Evolutionary conservation across 2,888 invertebrate species (phyloP), one percentile per base, ranked within the genome.

Genomic region (Xylota sylvarum): DNA sequence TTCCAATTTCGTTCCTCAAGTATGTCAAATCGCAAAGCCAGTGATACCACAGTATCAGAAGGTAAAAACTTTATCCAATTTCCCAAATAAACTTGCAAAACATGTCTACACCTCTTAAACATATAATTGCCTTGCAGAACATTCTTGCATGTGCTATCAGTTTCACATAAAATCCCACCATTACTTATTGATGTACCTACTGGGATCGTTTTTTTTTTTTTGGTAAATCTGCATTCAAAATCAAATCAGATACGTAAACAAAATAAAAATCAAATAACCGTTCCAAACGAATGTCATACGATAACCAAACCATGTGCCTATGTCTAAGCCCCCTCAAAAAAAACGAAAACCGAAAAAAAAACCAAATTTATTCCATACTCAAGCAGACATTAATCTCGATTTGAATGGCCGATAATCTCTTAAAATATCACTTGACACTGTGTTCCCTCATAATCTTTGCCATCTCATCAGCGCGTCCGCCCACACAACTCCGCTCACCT

Each of bases 371-470:
- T 86, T 82, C 73, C 69, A 50, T 46, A 64, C 48, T 64, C 77
- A 58, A 73, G 12, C 19, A 65, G 46, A 82, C 82, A 82, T 77
- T 86, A 77, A 86, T 86, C 86, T 78, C 72, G 30, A 62, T 82
- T 82, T 82, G 67, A 86, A 82, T 86, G 67, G 60, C 35, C 72
- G 64, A 62, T 77, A 62, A 82, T 64, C 77, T 72, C 72, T 40
- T 62, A 72, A 86, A 78, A 82, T 78, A 77, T 82, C 62, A 27
- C 43, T 62, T 50, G 32, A 50, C 60, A 72, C 65, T 67, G 52
- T 81, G 37, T 72, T 70, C 19, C 40, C 52, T 85, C 65, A 81
- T 77, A 76, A 81, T 77, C 65, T 60, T 76, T 65, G 70, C 37
- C 81, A 81, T 81, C 81, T 76, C 80, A 73, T 56, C 56, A 60